Base-by-base conservation (phyloP, 2,113 vertebrate species). In the Oncorhynchus keta region DNA sequence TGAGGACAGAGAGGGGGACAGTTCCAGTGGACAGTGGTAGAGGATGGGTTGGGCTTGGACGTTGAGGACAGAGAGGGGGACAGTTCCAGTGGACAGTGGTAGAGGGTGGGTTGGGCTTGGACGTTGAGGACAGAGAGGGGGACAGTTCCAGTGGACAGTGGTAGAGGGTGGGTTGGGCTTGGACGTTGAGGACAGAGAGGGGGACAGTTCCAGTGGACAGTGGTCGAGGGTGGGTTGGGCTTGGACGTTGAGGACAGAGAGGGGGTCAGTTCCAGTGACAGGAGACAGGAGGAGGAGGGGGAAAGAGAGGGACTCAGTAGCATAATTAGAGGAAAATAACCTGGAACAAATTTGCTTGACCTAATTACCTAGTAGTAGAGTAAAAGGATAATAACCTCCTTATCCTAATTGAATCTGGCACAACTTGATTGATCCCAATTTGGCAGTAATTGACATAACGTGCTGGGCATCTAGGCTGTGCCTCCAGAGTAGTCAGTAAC, bases 281-380 rank as follows among this genome's bases (percentile, higher is more conserved):
- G 12, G 30, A 67, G 65, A 67, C 13, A 20, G 24, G 26, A 26
- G 22, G 22, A 22, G 61, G 39, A 45, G 39, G 51, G 51, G 14
- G 12, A 55, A 14, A 66, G 66, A 32, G 30, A 70, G 30, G 5
- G 28, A 66, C 13, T 76, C 45, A 18, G 74, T 76, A 59, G 76
- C 85, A 69, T 76, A 77, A 84, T 85, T 82, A 85, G 66, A 84
- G 83, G 75, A 84, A 77, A 84, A 83, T 83, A 84, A 84, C 78
- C 65, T 72, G 35, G 79, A 77, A 69, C 74, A 84, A 9, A 69
- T 87, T 84, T 84, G 39, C 73, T 85, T 83, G 73, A 75, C 77
- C 81, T 88, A 82, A 86, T 87, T 78, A 81, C 74, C 48, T 28
- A 57, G 70, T 69, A 70, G n/a, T 65, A 82, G 79, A 79, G 82